Percentiles rank a stretch among this genome's conserved stretches.
phyloP scores from a whole-genome alignment of 2,113 vertebrate genomes.

The Gymnocephalus cernua region DNA sequence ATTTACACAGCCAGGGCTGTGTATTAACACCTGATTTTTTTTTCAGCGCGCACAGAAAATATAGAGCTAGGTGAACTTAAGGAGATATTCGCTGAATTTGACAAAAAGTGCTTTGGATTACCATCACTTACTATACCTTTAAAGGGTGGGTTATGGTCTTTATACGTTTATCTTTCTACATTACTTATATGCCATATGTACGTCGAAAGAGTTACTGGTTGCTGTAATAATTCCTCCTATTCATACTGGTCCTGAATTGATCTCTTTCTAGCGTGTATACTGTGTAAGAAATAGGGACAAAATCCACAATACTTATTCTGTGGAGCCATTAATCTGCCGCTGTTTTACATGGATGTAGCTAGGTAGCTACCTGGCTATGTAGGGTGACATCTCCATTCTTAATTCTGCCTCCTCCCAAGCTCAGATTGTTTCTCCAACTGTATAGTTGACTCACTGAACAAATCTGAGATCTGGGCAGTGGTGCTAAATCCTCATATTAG shows the following conservation, averaged over 20 bases:
- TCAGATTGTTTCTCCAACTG: not conserved
- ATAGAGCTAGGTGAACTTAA: too few relatives aligned
- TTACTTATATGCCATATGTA: not conserved
- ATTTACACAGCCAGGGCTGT: too few relatives aligned
- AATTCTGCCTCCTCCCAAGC: not conserved
- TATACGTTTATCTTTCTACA: not conserved
- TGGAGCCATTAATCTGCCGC: not conserved
- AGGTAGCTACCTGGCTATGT: not conserved
- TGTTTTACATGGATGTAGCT: not conserved
- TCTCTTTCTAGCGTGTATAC: not conserved
- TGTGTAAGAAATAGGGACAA: not conserved
- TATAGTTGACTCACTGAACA: not conserved
- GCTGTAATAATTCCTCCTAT: not conserved
- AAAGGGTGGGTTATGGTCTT: not conserved
- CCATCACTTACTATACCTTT: not conserved
- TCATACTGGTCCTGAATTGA: not conserved
- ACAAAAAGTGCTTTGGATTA: too few relatives aligned
- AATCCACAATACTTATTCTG: not conserved
- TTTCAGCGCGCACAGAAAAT: too few relatives aligned
- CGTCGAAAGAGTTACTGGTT: not conserved
- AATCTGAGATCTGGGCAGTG: not conserved
- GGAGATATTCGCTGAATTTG: too few relatives aligned
- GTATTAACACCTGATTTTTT: too few relatives aligned
- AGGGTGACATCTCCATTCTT: not conserved
- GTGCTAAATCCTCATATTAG: not conserved